Percentiles rank a stretch among this genome's conserved stretches.
Evolutionary conservation across 1,140 invertebrate genomes (phyloP).

Genomic region (Rhyzopertha dominica): DNA sequence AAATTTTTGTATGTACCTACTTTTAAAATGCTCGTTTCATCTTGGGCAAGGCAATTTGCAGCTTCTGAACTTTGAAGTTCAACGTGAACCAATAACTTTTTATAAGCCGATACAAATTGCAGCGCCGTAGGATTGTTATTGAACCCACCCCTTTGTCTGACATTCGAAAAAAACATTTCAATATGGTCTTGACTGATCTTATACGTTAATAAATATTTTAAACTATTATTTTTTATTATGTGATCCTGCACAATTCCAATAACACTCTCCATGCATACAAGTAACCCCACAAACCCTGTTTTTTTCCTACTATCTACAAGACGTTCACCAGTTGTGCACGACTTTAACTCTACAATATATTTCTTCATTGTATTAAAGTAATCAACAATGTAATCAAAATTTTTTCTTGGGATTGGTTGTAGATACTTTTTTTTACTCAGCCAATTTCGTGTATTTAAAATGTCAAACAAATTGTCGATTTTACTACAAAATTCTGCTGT

Average conservation of each 20-base stretch:
- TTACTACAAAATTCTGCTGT: conserved; percentile 27
- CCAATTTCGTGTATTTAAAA: too few relatives aligned
- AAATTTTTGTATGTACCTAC: conserved; percentile 8
- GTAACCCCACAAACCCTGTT: conserved; percentile 23
- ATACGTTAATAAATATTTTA: conserved; percentile 23
- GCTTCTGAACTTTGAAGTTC: conserved; percentile 12
- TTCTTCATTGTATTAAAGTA: too few relatives aligned
- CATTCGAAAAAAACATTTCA: conserved; percentile 29
- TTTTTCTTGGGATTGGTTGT: too few relatives aligned
- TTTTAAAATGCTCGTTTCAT: conserved; percentile 26
- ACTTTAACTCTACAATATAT: too few relatives aligned
- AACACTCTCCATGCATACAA: conserved; percentile 15
- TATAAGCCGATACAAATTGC: conserved; percentile 25
- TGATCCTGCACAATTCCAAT: conserved; percentile 15
- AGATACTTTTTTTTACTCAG: too few relatives aligned
- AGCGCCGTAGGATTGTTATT: conserved; percentile 31
- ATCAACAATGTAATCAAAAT: too few relatives aligned
- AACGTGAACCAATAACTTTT: conserved; percentile 24
- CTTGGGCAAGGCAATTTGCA: conserved; percentile 21
- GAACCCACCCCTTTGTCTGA: too few relatives aligned
- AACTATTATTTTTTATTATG: conserved; percentile 9
- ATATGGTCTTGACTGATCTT: conserved; percentile 27
- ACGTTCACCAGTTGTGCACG: too few relatives aligned
- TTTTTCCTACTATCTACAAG: too few relatives aligned
- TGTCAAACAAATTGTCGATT: conserved; percentile 33